Base-by-base conservation (phyloP, 2,888 invertebrate species). In the Nezara viridula region DNA sequence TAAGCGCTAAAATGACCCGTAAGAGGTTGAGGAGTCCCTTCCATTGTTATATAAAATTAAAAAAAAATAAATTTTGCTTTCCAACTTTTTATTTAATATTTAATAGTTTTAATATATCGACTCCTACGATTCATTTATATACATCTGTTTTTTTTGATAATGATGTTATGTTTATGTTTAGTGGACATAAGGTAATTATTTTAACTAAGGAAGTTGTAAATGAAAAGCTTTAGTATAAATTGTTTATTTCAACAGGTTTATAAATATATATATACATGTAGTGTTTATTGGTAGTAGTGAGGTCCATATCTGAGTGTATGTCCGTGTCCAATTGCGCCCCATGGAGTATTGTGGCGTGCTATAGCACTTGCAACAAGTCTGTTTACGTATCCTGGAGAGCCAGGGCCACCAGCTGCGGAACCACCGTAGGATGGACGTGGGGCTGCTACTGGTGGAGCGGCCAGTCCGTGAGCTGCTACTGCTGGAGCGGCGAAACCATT, bases 241-340 rank as follows among this genome's bases (percentile, higher is more conserved):
- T 77, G 40, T 77, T 40, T 77, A 77, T 77, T 77, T 77, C n/a
- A 77, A 77, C 77, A 77, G 77, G 40, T 21, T 77, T 44, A 40
- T 77, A n/a, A n/a, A 21, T 9, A 77, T n/a, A 32, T 60, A 27
- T 32, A 60, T 24, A 19, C 40, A 77, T 2, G n/a, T 44, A 77
- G 40, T 21, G 24, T 24, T 77, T 77, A 77, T n/a, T n/a, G n/a
- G n/a, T n/a, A n/a, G n/a, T n/a, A n/a, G n/a, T n/a, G n/a, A n/a
- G n/a, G n/a, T n/a, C 77, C 77, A 77, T 77, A 40, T 40, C 73
- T 37, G 73, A 32, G 32, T 66, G 16, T 14, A 21, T 40, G 24
- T 40, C 40, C 77, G 9, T 19, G 73, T 21, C 37, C 73, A 16
- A 32, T 16, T 73, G 77, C 40, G 3, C 37, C 73, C 7, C 4